Base-by-base conservation (phyloP, 1,140 invertebrate species). In the Phymorhynchus buccinoides region DNA sequence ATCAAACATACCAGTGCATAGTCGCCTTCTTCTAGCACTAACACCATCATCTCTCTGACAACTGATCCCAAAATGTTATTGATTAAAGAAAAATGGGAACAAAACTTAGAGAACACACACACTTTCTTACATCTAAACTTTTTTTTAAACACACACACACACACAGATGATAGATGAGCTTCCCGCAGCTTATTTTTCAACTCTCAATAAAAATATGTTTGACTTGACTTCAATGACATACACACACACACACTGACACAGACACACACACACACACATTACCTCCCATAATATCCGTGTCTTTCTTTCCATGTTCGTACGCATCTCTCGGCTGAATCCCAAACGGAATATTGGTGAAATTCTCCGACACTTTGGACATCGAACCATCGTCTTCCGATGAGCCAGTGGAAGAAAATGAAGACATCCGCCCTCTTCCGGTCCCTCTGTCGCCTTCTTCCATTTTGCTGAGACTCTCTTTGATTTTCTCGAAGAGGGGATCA, bases 241-340 rank as follows among this genome's bases (percentile, higher is more conserved):
- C 14, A 79, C 18, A 41, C 35, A n/a, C n/a, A 6, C 27, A 41
- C 22, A 79, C 12, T n/a, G 18, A 27, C 35, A 41, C 9, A 27
- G 3, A 80, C 48, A 52, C 7, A 52, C 30, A 73, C 56, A 73
- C n/a, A 30, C 16, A n/a, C 30, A 42, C 48, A 86, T 85, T 87
- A 92, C 92, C 89, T 87, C 90, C 91, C 91, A 93, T 93, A 39
- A 93, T 92, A 85, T 92, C 90, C 42, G 90, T 85, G 81, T 89
- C 87, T 75, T 88, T 89, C 52, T 89, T 91, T 14, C 88, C 89
- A 88, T 93, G 92, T 84, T 90, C 89, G 86, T 92, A 93, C 9
- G 88, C 88, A 14, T 88, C 88, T 78, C 87, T 89, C 0, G 88
- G 89, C 35, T 91, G 89, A 73, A 92, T 87, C 9, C 90, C 91